Evolutionary conservation across 1,140 invertebrate genomes (phyloP).

Genomic region (Phymastichus coffea): DNA sequence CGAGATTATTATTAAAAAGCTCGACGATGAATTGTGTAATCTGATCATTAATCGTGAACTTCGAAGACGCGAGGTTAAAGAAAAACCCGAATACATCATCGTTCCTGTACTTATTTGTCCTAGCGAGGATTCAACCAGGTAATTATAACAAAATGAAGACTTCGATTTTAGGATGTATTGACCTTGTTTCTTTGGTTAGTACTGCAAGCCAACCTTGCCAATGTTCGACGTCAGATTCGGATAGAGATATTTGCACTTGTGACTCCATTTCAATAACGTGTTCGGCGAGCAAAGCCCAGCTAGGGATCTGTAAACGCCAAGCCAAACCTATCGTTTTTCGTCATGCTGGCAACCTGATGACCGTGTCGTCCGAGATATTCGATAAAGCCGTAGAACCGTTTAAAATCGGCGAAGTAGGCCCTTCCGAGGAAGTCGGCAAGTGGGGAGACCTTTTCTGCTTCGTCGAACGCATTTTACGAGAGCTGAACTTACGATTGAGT

Average conservation of each 20-base stretch:
- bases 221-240: no score
- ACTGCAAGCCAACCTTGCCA: no score
- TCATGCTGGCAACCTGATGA: background rate
- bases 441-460: conserved; percentile 26
- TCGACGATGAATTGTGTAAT: background rate
- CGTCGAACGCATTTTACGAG: conserved; percentile 7
- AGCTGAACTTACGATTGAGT: conserved; percentile 4
- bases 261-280: no score
- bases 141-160: no score
- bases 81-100: background rate
- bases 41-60: no score
- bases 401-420: conserved; percentile 15
- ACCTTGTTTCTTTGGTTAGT: no score
- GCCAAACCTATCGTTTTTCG: background rate
- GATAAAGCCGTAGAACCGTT: background rate
- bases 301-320: background rate
- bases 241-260: no score
- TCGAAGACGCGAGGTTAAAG: background rate
- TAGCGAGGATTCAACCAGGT: background rate
- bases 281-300: no score
- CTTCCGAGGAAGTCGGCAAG: conserved; percentile 27
- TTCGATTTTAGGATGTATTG: no score
- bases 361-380: background rate
- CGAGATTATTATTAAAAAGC: background rate
- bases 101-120: background rate